Evolutionary conservation across 2,113 vertebrate genomes (phyloP).

Genomic region (Oryzias curvinotus): DNA sequence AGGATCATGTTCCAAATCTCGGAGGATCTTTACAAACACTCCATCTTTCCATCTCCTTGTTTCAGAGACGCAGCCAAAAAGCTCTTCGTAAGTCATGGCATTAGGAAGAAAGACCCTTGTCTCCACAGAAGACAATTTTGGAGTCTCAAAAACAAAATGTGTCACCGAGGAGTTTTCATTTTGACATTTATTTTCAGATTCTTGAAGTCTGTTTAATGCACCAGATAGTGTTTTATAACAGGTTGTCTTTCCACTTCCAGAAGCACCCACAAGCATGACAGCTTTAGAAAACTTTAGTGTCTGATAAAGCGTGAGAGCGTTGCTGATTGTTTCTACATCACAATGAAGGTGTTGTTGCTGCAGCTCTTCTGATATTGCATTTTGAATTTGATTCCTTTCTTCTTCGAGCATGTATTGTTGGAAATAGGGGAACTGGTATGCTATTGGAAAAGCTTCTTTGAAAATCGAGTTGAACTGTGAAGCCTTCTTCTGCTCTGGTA

Average conservation of each 20-base stretch:
- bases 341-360: slow-evolving; percentile 57
- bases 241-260: slow-evolving; percentile 85
- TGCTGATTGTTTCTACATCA: slow-evolving; percentile 54
- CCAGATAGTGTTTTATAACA: slow-evolving; percentile 77
- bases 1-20: slow-evolving; percentile 35
- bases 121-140: slow-evolving; percentile 64
- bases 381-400: slow-evolving; percentile 43
- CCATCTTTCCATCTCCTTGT: slow-evolving; percentile 76
- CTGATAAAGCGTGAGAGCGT: slow-evolving; percentile 74
- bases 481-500: slow-evolving; percentile 45
- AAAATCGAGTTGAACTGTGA: slow-evolving; percentile 70
- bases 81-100: slow-evolving; percentile 75
- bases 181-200: neutral
- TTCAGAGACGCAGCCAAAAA: slow-evolving; percentile 73
- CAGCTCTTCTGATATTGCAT: slow-evolving; percentile 71
- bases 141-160: slow-evolving; percentile 10
- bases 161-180: slow-evolving; percentile 2
- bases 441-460: slow-evolving; percentile 73
- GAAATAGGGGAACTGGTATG: slow-evolving; percentile 36
- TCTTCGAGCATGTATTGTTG: slow-evolving; percentile 49
- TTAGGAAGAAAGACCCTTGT: slow-evolving; percentile 80
- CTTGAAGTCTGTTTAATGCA: slow-evolving; percentile 65
- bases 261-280: slow-evolving; percentile 80
- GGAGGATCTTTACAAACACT: slow-evolving; percentile 63
- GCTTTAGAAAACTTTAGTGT: slow-evolving; percentile 65